Base-by-base conservation (phyloP, 2,113 vertebrate genomes). In the Chaetops frenatus region DNA sequence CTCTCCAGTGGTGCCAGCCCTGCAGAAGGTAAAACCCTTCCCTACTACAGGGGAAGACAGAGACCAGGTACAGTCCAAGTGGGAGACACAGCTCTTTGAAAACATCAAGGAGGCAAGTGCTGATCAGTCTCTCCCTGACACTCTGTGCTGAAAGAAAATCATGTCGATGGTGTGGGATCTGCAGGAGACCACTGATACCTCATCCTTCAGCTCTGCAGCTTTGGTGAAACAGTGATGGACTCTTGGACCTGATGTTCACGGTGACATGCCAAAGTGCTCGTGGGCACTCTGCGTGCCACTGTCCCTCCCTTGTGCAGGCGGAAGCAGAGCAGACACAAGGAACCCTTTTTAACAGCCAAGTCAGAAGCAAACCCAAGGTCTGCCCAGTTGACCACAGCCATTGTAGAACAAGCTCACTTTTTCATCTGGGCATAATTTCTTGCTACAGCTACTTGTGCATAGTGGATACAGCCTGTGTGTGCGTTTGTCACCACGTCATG, bases 161-260 rank as follows among this genome's bases (percentile, higher is more conserved):
- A n/a, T 1, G 1, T 7, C 0, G 0, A 3, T 18, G 11, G 47
- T 44, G 19, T 4, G 2, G 20, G 33, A 73, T 24, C 53, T 10
- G 11, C 47, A 58, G 23, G 45, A 69, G n/a, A 23, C 25, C 4
- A 3, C 21, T 44, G 31, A 36, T 11, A 45, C 15, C 22, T 29
- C 12, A 2, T 29, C 65, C 57, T 64, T 72, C 44, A 83, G 27
- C 31, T 51, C 61, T 42, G 38, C 12, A 82, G 57, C 33, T 80
- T 62, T 54, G 35, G n/a, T 33, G 65, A 48, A 64, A 67, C 7
- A 40, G 10, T 5, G 23, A 50, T 15, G 54, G 19, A 11, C n/a
- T 67, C 54, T 20, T 16, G 45, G 22, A 18, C 64, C 23, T 40
- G 51, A 11, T 54, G 38, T 50, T 79, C 70, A 22, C 1, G 27